Percentiles rank a stretch among this genome's conserved stretches.
Conservation (phyloP, 2,113 vertebrate genomes). For the Machaerirhynchus nigripectus region DNA sequence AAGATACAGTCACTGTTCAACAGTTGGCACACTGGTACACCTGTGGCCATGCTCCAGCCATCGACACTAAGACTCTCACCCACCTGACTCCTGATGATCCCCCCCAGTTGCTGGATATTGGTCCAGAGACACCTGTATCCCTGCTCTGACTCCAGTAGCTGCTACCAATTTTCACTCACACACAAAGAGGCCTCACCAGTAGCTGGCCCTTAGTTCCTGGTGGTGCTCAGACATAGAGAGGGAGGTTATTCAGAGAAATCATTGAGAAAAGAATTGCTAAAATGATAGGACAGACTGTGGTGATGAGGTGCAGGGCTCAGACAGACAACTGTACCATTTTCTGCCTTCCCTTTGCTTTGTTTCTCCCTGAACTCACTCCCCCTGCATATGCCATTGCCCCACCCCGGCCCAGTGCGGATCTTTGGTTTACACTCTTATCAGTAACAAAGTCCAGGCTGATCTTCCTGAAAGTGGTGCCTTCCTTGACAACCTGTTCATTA, state of each 20-base stretch:
- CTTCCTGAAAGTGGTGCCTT: background rate
- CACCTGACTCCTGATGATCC: accelerated
- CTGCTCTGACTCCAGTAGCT: background rate
- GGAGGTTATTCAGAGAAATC: background rate
- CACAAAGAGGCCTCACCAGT: background rate
- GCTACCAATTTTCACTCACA: background rate
- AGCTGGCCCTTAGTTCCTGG: background rate
- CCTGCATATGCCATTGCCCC: too few species aligned
- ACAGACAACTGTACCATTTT: background rate
- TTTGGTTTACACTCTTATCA: background rate
- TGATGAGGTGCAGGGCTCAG: background rate
- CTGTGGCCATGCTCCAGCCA: background rate
- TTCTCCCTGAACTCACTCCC: background rate
- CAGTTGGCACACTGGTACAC: accelerated
- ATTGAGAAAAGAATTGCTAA: background rate
- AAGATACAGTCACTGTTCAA: background rate
- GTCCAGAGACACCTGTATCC: too few species aligned
- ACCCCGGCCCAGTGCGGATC: accelerated
- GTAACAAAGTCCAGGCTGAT: background rate
- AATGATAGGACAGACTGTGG: background rate
- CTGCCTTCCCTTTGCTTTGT: background rate
- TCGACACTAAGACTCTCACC: accelerated
- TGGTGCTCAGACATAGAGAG: background rate
- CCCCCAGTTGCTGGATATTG: background rate
- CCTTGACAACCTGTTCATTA: background rate